Evolutionary conservation across 2,113 vertebrate species (phyloP).

Genomic region (Candoia aspera): DNA sequence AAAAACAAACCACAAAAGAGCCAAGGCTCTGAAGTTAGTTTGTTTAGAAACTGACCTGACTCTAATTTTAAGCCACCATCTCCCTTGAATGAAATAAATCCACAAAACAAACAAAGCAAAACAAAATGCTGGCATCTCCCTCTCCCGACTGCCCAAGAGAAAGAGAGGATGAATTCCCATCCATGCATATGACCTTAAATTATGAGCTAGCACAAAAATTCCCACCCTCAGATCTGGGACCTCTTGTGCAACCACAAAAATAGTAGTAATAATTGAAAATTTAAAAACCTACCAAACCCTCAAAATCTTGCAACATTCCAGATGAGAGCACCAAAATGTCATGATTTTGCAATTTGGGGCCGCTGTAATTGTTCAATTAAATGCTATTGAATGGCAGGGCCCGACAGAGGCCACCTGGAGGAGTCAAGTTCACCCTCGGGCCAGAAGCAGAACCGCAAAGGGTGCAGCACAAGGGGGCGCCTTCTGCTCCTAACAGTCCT

Average conservation of each 20-base stretch:
- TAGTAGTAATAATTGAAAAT: background rate
- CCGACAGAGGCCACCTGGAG: background rate
- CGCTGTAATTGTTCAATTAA: background rate
- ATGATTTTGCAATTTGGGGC: background rate
- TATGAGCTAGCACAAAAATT: background rate
- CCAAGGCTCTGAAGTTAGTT: background rate
- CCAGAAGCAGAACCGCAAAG: background rate
- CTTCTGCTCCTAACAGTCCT: background rate
- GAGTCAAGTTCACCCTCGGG: background rate
- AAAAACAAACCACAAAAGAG: background rate
- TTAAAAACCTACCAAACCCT: background rate
- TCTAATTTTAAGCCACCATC: background rate
- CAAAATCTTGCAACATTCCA: background rate
- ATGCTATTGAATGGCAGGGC: background rate
- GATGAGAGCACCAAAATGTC: background rate
- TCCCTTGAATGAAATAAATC: background rate
- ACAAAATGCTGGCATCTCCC: background rate
- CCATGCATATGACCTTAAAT: background rate
- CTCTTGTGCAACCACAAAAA: background rate
- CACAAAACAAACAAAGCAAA: background rate
- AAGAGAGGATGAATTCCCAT: background rate
- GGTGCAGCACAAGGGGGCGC: background rate
- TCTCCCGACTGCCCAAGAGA: background rate
- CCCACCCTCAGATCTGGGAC: background rate
- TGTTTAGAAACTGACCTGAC: background rate